Evolutionary conservation across 1,140 invertebrate genomes (phyloP).

Genomic region (Nasonia longicornis): DNA sequence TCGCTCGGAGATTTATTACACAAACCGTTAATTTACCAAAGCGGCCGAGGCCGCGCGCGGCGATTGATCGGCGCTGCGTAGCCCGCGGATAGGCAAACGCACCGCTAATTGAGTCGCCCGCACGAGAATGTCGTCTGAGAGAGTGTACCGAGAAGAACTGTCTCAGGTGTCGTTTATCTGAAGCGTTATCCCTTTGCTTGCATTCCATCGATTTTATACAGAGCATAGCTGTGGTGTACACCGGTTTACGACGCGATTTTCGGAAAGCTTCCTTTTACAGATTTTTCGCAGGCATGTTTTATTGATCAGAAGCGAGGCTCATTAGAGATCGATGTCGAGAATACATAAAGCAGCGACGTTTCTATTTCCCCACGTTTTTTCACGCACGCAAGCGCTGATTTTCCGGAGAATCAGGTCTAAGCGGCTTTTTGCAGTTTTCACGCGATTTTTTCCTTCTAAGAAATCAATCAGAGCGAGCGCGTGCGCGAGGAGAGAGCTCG

Average conservation of each 20-base stretch:
- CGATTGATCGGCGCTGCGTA: conserved; percentile 9
- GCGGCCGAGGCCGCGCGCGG: neutral
- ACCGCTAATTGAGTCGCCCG: conserved; percentile 37
- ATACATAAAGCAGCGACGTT: too few species aligned
- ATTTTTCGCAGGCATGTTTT: neutral
- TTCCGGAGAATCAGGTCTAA: neutral
- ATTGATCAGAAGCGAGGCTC: neutral
- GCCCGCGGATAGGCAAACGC: conserved; percentile 5
- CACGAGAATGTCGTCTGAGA: conserved; percentile 21
- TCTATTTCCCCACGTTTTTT: neutral
- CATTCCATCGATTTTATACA: neutral
- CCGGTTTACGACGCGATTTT: neutral
- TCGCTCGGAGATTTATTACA: neutral
- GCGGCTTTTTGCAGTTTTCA: conserved; percentile 23
- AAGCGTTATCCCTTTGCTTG: neutral
- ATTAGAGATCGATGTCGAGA: neutral
- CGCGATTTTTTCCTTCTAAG: conserved; percentile 27
- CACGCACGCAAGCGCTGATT: neutral
- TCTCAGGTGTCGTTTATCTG: conserved; percentile 2
- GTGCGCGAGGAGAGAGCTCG: neutral
- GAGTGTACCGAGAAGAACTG: neutral
- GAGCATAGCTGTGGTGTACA: neutral
- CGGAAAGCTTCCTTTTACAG: neutral
- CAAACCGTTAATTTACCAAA: conserved; percentile 1
- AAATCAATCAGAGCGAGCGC: conserved; percentile 5